Conservation (phyloP, 2,888 invertebrate species). For the Cantharis flavilabris region DNA sequence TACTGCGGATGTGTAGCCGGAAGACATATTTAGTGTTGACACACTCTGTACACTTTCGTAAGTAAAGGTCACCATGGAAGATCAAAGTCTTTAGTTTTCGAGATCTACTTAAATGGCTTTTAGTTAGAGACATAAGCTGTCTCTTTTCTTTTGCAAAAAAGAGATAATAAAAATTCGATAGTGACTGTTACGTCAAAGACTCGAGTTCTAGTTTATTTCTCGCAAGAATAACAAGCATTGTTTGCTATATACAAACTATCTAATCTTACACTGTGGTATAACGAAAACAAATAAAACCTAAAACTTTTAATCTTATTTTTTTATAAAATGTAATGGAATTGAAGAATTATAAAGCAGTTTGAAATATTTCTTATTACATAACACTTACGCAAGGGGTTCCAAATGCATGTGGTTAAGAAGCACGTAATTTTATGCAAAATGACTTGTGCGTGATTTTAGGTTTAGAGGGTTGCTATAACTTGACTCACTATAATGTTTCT, state of each 20-base stretch:
- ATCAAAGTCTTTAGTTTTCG: constrained; percentile 16
- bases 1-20: constrained; percentile 13
- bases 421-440: constrained; percentile 15
- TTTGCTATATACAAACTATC: background rate
- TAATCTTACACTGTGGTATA: background rate
- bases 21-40: constrained; percentile 21
- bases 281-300: background rate
- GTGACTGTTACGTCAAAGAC: background rate
- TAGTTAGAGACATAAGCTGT: constrained; percentile 12
- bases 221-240: background rate
- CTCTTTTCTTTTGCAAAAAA: constrained; percentile 6
- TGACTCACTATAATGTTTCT: background rate
- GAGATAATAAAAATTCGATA: background rate
- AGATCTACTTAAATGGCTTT: constrained; percentile 10
- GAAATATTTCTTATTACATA: background rate
- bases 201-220: background rate
- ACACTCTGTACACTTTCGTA: constrained; percentile 11
- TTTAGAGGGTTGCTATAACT: constrained; percentile 6
- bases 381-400: background rate
- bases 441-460: constrained; percentile 11
- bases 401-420: constrained; percentile 3
- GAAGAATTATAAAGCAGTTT: background rate
- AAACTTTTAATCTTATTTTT: background rate
- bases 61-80: constrained; percentile 21
- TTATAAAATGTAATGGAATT: background rate